Evolutionary conservation across 2,888 invertebrate species (phyloP).

Genomic region (Ennomos erosarius): DNA sequence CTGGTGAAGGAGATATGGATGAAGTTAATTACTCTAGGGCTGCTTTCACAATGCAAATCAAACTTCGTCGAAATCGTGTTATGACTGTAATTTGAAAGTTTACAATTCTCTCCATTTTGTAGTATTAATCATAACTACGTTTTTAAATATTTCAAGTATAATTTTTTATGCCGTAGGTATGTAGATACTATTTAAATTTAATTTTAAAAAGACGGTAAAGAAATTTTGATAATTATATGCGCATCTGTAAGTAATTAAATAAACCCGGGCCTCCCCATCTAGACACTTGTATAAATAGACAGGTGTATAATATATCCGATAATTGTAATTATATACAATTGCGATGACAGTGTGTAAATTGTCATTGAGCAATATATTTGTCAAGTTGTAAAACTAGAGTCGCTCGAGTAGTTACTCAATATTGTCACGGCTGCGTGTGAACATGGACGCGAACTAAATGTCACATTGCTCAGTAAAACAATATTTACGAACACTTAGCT

Average conservation of each 20-base stretch:
- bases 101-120: too few species aligned
- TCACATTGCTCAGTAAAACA: conserved; percentile 9
- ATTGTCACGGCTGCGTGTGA: conserved; percentile 17
- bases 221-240: too few species aligned
- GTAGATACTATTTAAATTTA: too few species aligned
- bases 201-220: too few species aligned
- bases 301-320: conserved; percentile 12
- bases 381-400: conserved; percentile 18
- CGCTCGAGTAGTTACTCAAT: conserved; percentile 19
- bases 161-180: too few species aligned
- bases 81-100: too few species aligned
- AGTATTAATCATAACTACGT: too few species aligned
- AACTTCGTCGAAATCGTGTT: too few species aligned
- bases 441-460: conserved; percentile 13
- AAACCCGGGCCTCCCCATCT: conserved; percentile 3
- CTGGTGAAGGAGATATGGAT: conserved; percentile 7
- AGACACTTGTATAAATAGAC: conserved; percentile 27
- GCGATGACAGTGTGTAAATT: conserved; percentile 27
- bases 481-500: conserved; percentile 10
- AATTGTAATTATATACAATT: conserved; percentile 31
- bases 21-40: conserved; percentile 4
- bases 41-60: too few species aligned
- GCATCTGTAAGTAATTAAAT: conserved; percentile 11
- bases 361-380: conserved; percentile 31
- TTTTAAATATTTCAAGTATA: too few species aligned